Evolutionary conservation across 1,140 invertebrate species (phyloP).

Genomic region (Caenorhabditis brenneri): DNA sequence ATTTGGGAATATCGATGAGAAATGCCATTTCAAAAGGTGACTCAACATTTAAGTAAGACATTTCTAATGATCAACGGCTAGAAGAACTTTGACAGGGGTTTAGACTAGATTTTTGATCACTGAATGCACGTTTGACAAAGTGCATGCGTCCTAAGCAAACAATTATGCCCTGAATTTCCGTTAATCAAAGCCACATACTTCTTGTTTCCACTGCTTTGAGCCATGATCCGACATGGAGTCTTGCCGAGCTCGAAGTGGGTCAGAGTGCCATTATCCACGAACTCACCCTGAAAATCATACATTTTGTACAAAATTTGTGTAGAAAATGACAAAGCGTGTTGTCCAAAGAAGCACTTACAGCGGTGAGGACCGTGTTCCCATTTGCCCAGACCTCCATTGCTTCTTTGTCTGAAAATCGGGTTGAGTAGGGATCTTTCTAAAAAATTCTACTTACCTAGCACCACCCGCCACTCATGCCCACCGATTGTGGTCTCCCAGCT

Average conservation of each 20-base stretch:
- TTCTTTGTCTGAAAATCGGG: slow-evolving; percentile 78
- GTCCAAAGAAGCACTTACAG: slow-evolving; percentile 73
- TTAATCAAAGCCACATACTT: background rate
- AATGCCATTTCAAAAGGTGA: no score
- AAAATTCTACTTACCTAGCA: slow-evolving; percentile 75
- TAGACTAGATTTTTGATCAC: no score
- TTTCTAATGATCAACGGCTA: no score
- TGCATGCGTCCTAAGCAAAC: no score
- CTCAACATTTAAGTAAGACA: no score
- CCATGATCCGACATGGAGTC: slow-evolving; percentile 69
- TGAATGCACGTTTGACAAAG: no score
- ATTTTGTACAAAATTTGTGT: background rate
- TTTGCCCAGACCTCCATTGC: slow-evolving; percentile 82
- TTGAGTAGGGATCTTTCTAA: background rate
- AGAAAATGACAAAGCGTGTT: no score
- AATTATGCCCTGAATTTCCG: no score
- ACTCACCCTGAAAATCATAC: slow-evolving; percentile 76
- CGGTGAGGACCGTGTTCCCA: slow-evolving; percentile 77
- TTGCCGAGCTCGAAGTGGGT: slow-evolving; percentile 78
- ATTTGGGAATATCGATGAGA: no score
- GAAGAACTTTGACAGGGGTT: no score
- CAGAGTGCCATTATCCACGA: slow-evolving; percentile 81
- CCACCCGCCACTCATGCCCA: slow-evolving; percentile 75
- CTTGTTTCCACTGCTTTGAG: slow-evolving; percentile 47
- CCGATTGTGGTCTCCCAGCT: slow-evolving; percentile 75